A percentile compares a stretch with the other conserved stretches of the same genome.
Conservation (phyloP, 53 echinoderm and acorn worm genomes). For the Patiria pectinifera region DNA sequence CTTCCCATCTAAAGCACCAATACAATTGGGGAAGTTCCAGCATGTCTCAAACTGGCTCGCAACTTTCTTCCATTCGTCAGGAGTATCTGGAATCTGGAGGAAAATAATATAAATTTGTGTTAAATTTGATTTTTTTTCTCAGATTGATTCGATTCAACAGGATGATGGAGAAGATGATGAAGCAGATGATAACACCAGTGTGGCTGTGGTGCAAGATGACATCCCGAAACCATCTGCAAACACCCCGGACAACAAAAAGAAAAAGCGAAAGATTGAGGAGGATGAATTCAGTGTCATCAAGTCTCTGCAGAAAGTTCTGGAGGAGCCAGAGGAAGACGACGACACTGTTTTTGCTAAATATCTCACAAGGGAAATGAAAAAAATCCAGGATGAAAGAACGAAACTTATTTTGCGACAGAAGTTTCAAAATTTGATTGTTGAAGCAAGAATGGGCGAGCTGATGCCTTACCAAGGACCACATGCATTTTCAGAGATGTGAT, state of each 20-base stretch:
- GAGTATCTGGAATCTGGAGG: too few species aligned
- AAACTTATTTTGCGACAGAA: neutral
- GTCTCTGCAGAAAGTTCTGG: neutral
- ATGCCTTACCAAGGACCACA: neutral
- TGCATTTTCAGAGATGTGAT: neutral
- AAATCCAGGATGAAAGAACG: neutral
- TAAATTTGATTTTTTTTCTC: neutral
- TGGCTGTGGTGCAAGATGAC: too few species aligned
- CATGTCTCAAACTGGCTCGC: neutral
- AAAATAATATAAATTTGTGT: neutral
- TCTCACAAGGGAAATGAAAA: neutral
- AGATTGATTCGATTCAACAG: neutral
- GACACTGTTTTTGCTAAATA: neutral
- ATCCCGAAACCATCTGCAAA: too few species aligned
- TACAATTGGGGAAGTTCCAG: slow-evolving; percentile 77
- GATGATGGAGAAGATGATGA: neutral
- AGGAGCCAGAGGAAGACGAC: neutral
- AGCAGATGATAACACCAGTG: neutral
- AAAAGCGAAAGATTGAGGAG: neutral
- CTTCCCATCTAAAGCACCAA: slow-evolving; percentile 72
- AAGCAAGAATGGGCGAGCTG: neutral
- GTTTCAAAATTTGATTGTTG: neutral
- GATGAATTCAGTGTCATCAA: neutral
- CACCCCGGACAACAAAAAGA: neutral
- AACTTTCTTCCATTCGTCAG: too few species aligned